Evolutionary conservation across 2,113 vertebrate genomes (phyloP), one percentile per base, ranked within the genome.

Genomic region (Zosterops hypoxanthus): DNA sequence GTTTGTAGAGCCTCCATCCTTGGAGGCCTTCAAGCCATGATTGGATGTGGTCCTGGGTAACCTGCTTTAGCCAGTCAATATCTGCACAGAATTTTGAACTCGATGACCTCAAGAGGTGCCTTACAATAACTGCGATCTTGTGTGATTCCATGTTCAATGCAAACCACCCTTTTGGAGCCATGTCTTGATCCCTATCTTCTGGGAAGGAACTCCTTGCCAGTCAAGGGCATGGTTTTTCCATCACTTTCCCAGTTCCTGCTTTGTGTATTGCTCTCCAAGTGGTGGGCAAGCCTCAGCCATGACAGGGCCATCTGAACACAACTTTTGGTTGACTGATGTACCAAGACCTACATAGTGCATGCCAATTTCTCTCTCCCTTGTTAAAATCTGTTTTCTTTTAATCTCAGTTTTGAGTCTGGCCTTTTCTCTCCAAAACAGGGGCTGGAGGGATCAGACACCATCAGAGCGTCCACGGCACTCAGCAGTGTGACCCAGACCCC

Each of bases 121-220:
- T 96, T 73, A 21, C 33, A 70, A 19, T 2, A 29, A 24, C 9
- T 53, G 20, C 1, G 20, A 18, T 39, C 86, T 31, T 73, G 6
- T 39, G 6, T 42, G n/a, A 44, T 44, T 66, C 29, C 46, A 11
- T 46, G 63, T 39, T 82, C 34, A n/a, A 8, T 36, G 47, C 26
- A 56, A 72, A 12, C 6, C 12, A 34, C 9, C 2, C 18, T 61
- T 56, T 1, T 2, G 5, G 21, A 57, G 7, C 2, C 14, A 9
- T 39, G 12, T 44, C 26, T 50, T 33, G 20, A 53, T 31, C 18
- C 21, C 1, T 0, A 1, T 63, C 52, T 70, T 57, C 25, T 52
- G 15, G 20, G 9, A 65, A n/a, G 22, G 14, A 68, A 3, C 4
- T 10, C 6, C 12, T 15, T 75, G 42, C 15, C 21, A 50, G 15